Evolutionary conservation across 2,113 vertebrate species (phyloP), one percentile per base, ranked within the genome.

Genomic region (Embiotoca jacksoni): DNA sequence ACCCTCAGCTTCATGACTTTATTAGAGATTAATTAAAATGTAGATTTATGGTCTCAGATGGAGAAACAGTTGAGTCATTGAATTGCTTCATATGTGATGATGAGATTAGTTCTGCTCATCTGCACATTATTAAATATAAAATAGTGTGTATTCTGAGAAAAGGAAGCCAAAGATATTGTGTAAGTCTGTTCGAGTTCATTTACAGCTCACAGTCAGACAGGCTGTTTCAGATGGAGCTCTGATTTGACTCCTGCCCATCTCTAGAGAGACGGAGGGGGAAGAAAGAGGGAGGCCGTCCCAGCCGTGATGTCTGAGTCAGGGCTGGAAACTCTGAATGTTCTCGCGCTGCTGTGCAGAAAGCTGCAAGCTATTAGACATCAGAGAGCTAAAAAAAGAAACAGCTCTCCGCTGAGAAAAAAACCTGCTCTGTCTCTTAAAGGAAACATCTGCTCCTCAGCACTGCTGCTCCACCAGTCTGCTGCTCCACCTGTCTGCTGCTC

Each of bases 311-410:
- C 87, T 90, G 89, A 92, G 84, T 93, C 91, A 87, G 80, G 90
- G 79, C 81, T 94, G 94, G 93, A 94, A 94, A 94, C 87, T 95
- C 89, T 94, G 93, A 94, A 93, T 93, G 88, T 92, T 92, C 90
- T 91, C 55, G 83, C 70, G 47, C 92, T 85, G 83, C 91, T 85
- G 87, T 91, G 88, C 84, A 92, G 90, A 94, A 93, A 92, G 83
- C 91, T 92, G 91, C 80, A 85, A 92, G 85, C 90, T 84, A 90
- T 93, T 92, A 92, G 82, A 88, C 85, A 92, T 89, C 83, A 87
- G 81, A 72, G 58, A 83, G 84, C 91, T 93, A 91, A 90, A 89
- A 93, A 91, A 90, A 91, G 86, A 78, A 78, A 33, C 77, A 63
- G 44, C 60, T 72, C 80, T 73, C 83, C 78, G 72, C 44, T 69